phyloP scores from a whole-genome alignment of 2,113 vertebrate species.

The Tragelaphus buxtoni region DNA sequence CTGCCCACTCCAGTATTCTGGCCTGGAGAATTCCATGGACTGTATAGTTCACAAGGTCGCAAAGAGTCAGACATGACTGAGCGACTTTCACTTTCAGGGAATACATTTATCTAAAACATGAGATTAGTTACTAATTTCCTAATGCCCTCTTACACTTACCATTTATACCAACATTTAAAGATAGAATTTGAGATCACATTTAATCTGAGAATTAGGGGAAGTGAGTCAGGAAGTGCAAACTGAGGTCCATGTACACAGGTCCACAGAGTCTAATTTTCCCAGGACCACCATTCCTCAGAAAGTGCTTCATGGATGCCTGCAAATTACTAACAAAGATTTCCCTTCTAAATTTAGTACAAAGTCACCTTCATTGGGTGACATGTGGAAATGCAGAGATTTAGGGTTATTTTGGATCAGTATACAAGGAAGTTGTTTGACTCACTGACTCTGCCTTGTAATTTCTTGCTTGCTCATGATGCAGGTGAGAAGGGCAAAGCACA shows the following conservation, averaged over 20 bases:
- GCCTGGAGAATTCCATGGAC: not conserved
- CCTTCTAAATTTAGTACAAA: not conserved
- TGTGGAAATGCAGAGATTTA: not conserved
- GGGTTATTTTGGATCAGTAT: not conserved
- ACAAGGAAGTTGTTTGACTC: not conserved
- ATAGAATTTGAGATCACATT: not conserved
- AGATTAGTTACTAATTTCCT: not conserved
- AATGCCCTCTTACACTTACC: not conserved
- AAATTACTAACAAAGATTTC: not conserved
- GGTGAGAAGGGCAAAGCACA: not conserved
- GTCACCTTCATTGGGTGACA: not conserved
- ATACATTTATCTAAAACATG: not conserved
- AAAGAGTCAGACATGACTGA: not conserved
- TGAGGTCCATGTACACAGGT: not conserved
- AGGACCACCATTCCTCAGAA: not conserved
- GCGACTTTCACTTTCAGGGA: rapidly evolving
- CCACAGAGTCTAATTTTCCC: not conserved
- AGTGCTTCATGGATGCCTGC: not conserved
- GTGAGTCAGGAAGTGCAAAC: not conserved
- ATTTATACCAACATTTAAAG: not conserved
- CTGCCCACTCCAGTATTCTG: not conserved
- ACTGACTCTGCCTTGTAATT: not conserved
- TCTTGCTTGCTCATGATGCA: not conserved
- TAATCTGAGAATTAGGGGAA: not conserved
- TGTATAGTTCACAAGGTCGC: not conserved